Percentiles rank a stretch among this genome's conserved stretches.
phyloP scores from a whole-genome alignment of 2,888 invertebrate species.

The Macrosiphum euphorbiae region DNA sequence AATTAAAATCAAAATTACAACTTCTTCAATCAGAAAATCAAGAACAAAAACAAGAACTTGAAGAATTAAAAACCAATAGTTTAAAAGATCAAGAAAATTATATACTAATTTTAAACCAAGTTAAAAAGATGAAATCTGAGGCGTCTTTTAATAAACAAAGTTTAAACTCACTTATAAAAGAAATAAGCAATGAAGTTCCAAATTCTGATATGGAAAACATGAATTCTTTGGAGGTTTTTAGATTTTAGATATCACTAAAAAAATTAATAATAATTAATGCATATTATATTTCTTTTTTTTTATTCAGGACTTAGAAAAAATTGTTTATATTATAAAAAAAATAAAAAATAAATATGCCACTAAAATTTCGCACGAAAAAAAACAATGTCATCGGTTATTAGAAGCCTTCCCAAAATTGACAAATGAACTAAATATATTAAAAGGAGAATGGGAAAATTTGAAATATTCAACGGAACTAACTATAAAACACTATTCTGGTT shows the following conservation, averaged over 20 bases:
- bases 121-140: constrained; percentile 31
- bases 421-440: constrained; percentile 12
- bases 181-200: constrained; percentile 44
- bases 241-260: neutral
- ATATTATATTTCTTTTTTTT: neutral
- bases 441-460: neutral
- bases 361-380: neutral
- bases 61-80: constrained; percentile 24
- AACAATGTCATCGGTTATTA: neutral
- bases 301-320: constrained; percentile 46
- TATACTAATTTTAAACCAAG: neutral
- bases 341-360: neutral
- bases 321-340: constrained; percentile 32
- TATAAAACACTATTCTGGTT: constrained; percentile 24
- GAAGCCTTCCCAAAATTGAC: neutral
- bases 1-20: constrained; percentile 30
- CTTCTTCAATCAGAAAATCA: constrained; percentile 22
- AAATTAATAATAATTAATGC: neutral
- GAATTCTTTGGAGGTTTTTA: constrained; percentile 41
- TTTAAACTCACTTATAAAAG: constrained; percentile 35
- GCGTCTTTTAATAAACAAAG: neutral
- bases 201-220: constrained; percentile 12
- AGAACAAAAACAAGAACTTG: constrained; percentile 17
- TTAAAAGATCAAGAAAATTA: constrained; percentile 36
- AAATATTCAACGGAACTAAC: constrained; percentile 4